phyloP scores from a whole-genome alignment of 2,113 vertebrate genomes.

The Heterotilapia buettikoferi region DNA sequence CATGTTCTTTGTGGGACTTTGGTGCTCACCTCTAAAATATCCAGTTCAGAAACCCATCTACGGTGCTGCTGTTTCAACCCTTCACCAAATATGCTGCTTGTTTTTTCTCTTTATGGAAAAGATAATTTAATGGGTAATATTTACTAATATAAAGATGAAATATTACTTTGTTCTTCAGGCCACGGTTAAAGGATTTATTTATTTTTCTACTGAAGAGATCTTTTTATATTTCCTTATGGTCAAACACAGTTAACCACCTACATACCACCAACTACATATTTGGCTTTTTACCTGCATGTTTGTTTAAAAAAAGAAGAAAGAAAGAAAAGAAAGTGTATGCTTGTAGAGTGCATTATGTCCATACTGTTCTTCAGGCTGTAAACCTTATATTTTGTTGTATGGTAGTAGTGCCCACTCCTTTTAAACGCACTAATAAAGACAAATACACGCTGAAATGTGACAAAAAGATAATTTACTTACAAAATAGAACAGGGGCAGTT shows the following conservation, averaged over 20 bases:
- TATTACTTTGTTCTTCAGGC: slow-evolving; percentile 7
- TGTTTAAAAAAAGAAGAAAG: not conserved
- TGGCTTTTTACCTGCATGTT: slow-evolving; percentile 19
- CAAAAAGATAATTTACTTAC: slow-evolving; percentile 52
- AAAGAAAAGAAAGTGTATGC: not conserved
- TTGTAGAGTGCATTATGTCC: not conserved
- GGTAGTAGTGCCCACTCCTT: not conserved
- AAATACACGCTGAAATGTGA: not conserved
- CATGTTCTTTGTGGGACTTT: not conserved
- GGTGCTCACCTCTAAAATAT: not conserved
- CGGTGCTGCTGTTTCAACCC: slow-evolving; percentile 34
- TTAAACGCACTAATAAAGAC: not conserved
- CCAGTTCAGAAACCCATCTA: not conserved
- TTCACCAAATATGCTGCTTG: slow-evolving; percentile 50
- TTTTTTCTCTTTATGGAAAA: slow-evolving; percentile 21
- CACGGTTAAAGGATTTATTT: slow-evolving; percentile 16
- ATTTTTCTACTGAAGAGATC: slow-evolving; percentile 28
- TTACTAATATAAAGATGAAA: slow-evolving; percentile 35
- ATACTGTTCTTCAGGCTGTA: not conserved
- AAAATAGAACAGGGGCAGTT: not conserved
- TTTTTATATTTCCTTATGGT: not conserved
- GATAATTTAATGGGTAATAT: slow-evolving; percentile 38
- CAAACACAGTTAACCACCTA: not conserved
- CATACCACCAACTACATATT: not conserved
- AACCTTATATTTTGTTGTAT: not conserved